Evolutionary conservation across 1,140 invertebrate genomes (phyloP).

Genomic region (Papilio xuthus): DNA sequence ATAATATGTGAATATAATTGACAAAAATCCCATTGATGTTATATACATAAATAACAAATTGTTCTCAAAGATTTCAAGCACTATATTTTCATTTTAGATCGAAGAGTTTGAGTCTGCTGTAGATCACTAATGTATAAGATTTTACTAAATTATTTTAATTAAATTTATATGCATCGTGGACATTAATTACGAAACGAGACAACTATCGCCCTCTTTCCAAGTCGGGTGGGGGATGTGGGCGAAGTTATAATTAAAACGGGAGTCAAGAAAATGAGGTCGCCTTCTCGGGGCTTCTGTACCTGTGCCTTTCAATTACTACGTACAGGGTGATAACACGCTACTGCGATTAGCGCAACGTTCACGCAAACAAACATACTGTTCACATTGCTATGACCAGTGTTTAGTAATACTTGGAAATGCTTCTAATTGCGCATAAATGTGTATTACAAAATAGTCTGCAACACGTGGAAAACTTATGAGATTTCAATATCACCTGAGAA

Average conservation of each 20-base stretch:
- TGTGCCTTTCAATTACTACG: constrained; percentile 45
- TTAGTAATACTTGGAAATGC: constrained; percentile 9
- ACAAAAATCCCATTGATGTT: too few relatives aligned
- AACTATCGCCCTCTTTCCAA: constrained; percentile 46
- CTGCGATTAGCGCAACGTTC: constrained; percentile 24
- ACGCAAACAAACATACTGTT: constrained; percentile 2
- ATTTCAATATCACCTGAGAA: neutral
- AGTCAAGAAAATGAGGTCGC: constrained; percentile 57
- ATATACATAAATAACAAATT: too few relatives aligned
- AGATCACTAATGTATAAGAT: constrained; percentile 15
- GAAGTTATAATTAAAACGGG: constrained; percentile 59
- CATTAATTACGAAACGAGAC: constrained; percentile 46
- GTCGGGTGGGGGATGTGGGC: constrained; percentile 44
- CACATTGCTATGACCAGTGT: constrained; percentile 8
- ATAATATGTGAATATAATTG: too few relatives aligned
- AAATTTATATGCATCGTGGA: constrained; percentile 31
- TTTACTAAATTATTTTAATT: neutral
- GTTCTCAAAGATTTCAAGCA: too few relatives aligned
- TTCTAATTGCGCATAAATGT: constrained; percentile 1
- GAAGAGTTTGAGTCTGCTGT: neutral
- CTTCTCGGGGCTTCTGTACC: constrained; percentile 46
- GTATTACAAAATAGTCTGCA: neutral
- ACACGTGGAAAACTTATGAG: neutral
- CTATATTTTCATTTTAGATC: too few relatives aligned
- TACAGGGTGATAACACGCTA: constrained; percentile 32